These are phyloP conservation scores for Ptilonorhynchus violaceus DNA, from an alignment of 2,113 vertebrate genomes.

Conservation along the genomic window DNA sequence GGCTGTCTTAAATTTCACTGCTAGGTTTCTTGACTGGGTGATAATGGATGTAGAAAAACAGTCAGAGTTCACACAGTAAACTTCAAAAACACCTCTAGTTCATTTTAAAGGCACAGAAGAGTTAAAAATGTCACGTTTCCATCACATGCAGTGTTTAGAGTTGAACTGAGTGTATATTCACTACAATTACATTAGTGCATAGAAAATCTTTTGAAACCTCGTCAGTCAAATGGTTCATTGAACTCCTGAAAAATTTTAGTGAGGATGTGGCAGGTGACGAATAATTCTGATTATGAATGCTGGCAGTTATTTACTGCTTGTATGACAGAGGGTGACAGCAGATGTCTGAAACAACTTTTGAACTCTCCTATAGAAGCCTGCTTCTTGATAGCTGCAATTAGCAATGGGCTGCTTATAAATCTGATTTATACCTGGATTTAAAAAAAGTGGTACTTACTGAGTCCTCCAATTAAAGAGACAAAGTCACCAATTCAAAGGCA, in stretches of 20 bases:
- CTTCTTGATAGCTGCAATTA: background rate
- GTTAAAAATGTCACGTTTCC: background rate
- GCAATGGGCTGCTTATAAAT: background rate
- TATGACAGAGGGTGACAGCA: background rate
- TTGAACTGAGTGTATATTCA: background rate
- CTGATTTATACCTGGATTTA: background rate
- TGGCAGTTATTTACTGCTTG: background rate
- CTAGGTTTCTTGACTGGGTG: background rate
- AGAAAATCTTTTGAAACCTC: background rate
- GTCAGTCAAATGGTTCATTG: background rate
- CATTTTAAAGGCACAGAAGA: background rate
- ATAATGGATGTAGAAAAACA: background rate
- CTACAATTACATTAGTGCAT: background rate
- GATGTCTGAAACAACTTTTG: background rate
- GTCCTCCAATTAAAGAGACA: background rate
- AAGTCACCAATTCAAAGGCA: background rate
- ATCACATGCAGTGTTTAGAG: background rate
- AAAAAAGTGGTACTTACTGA: background rate
- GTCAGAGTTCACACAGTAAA: background rate
- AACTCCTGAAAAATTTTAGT: background rate
- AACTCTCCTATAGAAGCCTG: background rate
- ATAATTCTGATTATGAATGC: background rate
- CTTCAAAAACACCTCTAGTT: background rate
- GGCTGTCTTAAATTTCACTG: background rate
- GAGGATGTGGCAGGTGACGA: background rate